Evolutionary conservation across 1,140 invertebrate species (phyloP).

Genomic region (Achroia grisella): DNA sequence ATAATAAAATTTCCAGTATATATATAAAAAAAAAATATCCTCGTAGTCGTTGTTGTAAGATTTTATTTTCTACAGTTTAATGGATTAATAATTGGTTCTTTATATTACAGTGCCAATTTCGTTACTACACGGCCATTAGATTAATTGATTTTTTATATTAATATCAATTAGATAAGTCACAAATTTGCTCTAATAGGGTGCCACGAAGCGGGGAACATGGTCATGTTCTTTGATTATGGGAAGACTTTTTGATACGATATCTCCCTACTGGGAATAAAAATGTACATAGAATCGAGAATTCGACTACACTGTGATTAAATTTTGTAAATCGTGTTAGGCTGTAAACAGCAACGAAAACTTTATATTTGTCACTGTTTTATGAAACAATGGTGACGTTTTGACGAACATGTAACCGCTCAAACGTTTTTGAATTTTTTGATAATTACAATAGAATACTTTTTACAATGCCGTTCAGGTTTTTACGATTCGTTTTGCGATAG

Average conservation of each 20-base stretch:
- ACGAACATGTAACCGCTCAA: neutral
- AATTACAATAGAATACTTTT: neutral
- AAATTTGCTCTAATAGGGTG: constrained; percentile 23
- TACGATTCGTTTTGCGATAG: constrained; percentile 9
- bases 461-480: neutral
- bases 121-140: constrained; percentile 1
- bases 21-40: constrained; percentile 4
- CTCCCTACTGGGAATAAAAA: constrained; percentile 43
- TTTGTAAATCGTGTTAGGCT: constrained; percentile 40
- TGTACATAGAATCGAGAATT: constrained; percentile 32
- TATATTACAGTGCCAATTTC: constrained; percentile 23
- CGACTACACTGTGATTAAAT: constrained; percentile 48
- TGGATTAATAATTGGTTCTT: constrained; percentile 6
- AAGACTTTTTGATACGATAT: constrained; percentile 9
- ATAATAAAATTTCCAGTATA: constrained; percentile 11
- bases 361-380: constrained; percentile 5
- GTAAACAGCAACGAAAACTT: constrained; percentile 60
- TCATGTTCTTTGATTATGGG: constrained; percentile 7
- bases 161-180: constrained; percentile 17
- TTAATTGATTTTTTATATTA: neutral
- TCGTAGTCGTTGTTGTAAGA: neutral
- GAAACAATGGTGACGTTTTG: neutral
- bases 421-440: no score
- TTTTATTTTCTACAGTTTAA: neutral
- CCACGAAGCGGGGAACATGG: constrained; percentile 8